phyloP scores from a whole-genome alignment of 2,113 vertebrate species.

The Odocoileus virginianus region DNA sequence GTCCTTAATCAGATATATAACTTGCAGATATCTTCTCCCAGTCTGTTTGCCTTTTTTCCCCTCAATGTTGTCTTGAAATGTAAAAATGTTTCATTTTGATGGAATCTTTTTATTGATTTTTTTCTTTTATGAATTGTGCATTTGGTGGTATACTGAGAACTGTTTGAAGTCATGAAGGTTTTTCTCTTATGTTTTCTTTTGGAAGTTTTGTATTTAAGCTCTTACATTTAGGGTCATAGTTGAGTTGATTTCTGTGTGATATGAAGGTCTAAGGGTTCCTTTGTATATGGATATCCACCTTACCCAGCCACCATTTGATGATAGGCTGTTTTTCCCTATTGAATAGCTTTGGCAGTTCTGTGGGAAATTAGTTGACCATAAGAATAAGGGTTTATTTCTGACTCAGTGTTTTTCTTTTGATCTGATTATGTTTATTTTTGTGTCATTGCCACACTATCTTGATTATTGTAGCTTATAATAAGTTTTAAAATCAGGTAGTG shows the following conservation, averaged over 20 bases:
- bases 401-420: not conserved
- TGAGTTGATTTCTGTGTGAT: not conserved
- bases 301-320: not conserved
- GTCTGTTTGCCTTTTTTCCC: not conserved
- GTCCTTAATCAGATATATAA: not conserved
- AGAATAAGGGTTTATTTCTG: not conserved
- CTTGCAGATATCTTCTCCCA: not conserved
- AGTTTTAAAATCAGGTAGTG: not conserved
- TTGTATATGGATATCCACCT: no score
- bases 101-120: not conserved
- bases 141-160: not conserved
- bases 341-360: not conserved
- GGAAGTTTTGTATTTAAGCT: not conserved
- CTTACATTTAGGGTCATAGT: not conserved
- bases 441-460: not conserved
- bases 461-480: not conserved
- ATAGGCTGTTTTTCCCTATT: not conserved
- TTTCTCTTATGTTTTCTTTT: constrained; percentile 1
- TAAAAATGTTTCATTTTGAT: not conserved
- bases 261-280: not conserved
- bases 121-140: not conserved
- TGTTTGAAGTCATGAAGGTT: not conserved
- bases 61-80: not conserved
- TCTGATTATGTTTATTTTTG: not conserved
- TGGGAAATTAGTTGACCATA: not conserved